Base-by-base conservation (phyloP, 2,888 invertebrate species). In the Caenorhabditis sinica region DNA sequence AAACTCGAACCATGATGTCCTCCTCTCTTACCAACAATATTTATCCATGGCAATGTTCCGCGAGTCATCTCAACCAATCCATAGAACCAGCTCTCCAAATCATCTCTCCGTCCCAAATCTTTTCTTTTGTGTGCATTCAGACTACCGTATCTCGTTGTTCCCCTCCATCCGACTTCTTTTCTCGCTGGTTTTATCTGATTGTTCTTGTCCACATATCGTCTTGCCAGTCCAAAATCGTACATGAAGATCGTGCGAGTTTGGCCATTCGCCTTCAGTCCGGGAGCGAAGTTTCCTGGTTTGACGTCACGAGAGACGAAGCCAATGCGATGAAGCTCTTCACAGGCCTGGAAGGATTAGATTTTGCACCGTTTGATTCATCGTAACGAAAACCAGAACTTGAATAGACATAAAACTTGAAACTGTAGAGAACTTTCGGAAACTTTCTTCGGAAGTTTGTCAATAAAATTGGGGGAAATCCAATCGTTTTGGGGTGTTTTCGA, bases 281-380 rank as follows among this genome's bases (percentile, higher is more conserved):
- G 89, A 8, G 90, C 91, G 66, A 91, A 91, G 61, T 91, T 91
- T 53, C 91, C 89, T 2, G 91, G 90, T 76, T 91, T 91, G 28
- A 91, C 83, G 83, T 91, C 91, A 36, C 91, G 86, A 2, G 85
- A 87, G 13, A 90, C 71, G 75, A 76, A 90, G 5, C 90, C 89
- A 53, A 89, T 74, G 28, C 85, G 82, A 63, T 90, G 90, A 2
- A 90, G 86, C 58, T 90, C 90, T 73, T 89, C 87, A 53, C 89
- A 86, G 1, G 89, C 90, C 87, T 89, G 82, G 23, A 83, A 63
- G n/a, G n/a, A n/a, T n/a, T n/a, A n/a, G n/a, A n/a, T n/a, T n/a
- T n/a, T n/a, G n/a, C n/a, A n/a, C n/a, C n/a, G n/a, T n/a, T n/a
- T n/a, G n/a, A n/a, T n/a, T n/a, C n/a, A n/a, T n/a, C n/a, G n/a